A percentile compares a stretch with the other conserved stretches of the same genome.
Conservation (phyloP, 2,888 invertebrate genomes). For the Cacoxenus indagator region DNA sequence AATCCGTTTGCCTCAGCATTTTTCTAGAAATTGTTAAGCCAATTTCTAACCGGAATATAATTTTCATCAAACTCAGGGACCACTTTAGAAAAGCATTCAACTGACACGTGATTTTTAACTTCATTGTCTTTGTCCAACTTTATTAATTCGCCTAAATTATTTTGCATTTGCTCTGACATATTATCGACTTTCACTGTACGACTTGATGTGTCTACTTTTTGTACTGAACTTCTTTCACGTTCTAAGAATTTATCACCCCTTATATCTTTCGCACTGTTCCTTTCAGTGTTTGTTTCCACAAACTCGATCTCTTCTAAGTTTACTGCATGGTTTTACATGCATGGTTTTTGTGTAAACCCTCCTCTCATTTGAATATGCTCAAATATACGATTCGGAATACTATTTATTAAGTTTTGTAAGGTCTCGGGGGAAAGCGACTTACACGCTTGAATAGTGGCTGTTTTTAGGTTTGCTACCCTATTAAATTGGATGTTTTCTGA, state of each 20-base stretch:
- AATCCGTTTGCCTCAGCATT: not conserved
- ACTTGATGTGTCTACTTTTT: not conserved
- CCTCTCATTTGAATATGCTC: no score
- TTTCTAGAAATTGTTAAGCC: not conserved
- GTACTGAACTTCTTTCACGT: not conserved
- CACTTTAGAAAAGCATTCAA: constrained; percentile 14
- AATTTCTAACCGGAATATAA: not conserved
- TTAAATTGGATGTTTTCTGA: no score
- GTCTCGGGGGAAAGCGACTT: no score
- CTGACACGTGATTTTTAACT: not conserved
- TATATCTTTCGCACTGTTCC: no score
- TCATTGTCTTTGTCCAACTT: not conserved
- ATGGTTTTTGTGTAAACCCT: no score
- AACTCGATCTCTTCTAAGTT: no score
- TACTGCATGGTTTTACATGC: no score
- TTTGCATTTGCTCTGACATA: not conserved
- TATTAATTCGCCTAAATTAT: not conserved
- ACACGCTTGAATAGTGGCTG: no score
- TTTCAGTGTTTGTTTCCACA: no score
- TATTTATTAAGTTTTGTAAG: no score
- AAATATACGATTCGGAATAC: no score
- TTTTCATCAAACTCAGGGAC: not conserved
- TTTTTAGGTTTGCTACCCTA: no score
- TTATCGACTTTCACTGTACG: not conserved
- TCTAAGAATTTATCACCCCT: not conserved